Percentiles rank a stretch among this genome's conserved stretches.
phyloP scores from a whole-genome alignment of 2,888 invertebrate species.

The Lamellibrachia columna region DNA sequence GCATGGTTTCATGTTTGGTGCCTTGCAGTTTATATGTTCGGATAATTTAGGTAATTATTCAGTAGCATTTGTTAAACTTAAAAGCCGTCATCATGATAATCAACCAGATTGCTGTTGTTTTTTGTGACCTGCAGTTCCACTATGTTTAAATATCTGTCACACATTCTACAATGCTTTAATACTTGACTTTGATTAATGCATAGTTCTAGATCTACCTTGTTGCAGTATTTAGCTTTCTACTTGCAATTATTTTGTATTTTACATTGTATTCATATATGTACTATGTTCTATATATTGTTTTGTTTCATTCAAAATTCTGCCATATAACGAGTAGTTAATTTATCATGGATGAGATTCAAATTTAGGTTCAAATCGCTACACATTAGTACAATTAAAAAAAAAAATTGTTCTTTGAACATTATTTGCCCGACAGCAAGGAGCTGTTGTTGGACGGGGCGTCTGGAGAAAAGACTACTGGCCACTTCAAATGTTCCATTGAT shows the following conservation, averaged over 20 bases:
- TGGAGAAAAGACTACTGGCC: neutral
- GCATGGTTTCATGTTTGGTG: too few species aligned
- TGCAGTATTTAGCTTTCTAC: neutral
- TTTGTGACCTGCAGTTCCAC: too few species aligned
- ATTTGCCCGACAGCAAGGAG: neutral
- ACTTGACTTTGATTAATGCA: neutral
- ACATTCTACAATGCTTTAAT: neutral
- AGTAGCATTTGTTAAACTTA: too few species aligned
- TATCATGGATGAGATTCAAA: neutral
- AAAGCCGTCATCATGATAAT: too few species aligned
- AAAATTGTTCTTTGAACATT: neutral
- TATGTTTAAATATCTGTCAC: too few species aligned
- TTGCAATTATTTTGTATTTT: neutral
- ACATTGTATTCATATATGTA: too few species aligned
- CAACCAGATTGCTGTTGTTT: too few species aligned
- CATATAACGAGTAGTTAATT: neutral
- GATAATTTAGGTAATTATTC: too few species aligned
- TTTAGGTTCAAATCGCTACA: neutral
- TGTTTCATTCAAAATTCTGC: neutral
- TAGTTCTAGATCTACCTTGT: neutral
- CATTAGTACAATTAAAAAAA: too few species aligned
- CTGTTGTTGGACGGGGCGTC: neutral
- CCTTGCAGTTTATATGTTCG: too few species aligned
- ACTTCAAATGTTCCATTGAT: constrained; percentile 16
- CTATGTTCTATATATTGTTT: neutral